A percentile compares a stretch with the other conserved stretches of the same genome.
phyloP scores from a whole-genome alignment of 2,113 vertebrate genomes.

The Vanacampus margaritifer region DNA sequence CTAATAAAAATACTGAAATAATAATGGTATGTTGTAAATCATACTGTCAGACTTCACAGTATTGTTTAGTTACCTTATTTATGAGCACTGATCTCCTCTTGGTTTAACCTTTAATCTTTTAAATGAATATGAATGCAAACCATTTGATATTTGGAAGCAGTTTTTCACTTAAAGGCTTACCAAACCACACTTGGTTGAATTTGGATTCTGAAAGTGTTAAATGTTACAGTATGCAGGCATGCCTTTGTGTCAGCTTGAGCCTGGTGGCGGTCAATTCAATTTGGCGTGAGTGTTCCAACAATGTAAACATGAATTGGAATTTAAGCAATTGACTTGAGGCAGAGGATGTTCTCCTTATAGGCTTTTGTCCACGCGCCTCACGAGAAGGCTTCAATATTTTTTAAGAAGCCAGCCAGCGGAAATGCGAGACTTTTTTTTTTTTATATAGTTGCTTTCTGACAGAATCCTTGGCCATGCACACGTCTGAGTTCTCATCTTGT shows the following conservation, averaged over 20 bases:
- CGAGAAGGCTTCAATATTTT: constrained; percentile 51
- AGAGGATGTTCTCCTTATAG: constrained; percentile 26
- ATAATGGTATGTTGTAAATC: too few species aligned
- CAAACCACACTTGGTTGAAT: constrained; percentile 30
- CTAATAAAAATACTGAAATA: too few species aligned
- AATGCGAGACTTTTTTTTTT: constrained; percentile 29
- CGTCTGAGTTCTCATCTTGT: constrained; percentile 49
- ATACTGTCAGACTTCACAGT: too few species aligned
- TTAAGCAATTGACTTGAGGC: constrained; percentile 44
- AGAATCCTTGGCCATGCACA: constrained; percentile 28
- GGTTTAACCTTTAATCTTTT: constrained; percentile 13
- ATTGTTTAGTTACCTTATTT: too few species aligned
- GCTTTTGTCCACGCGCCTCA: constrained; percentile 57
- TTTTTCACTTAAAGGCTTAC: constrained; percentile 39
- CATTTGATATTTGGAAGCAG: constrained; percentile 41
- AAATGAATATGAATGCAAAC: constrained; percentile 40
- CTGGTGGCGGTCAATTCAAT: constrained; percentile 26
- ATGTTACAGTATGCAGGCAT: constrained; percentile 63
- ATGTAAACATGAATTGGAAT: constrained; percentile 41
- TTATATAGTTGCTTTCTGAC: constrained; percentile 34
- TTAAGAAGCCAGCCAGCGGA: constrained; percentile 45
- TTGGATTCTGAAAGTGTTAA: constrained; percentile 59
- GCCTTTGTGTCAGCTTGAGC: constrained; percentile 56
- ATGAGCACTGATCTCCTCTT: constrained; percentile 14
- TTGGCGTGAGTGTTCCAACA: constrained; percentile 38